Percentiles rank a stretch among this genome's conserved stretches.
Conservation (phyloP, 2,113 vertebrate genomes). For the Charadrius vociferus region DNA sequence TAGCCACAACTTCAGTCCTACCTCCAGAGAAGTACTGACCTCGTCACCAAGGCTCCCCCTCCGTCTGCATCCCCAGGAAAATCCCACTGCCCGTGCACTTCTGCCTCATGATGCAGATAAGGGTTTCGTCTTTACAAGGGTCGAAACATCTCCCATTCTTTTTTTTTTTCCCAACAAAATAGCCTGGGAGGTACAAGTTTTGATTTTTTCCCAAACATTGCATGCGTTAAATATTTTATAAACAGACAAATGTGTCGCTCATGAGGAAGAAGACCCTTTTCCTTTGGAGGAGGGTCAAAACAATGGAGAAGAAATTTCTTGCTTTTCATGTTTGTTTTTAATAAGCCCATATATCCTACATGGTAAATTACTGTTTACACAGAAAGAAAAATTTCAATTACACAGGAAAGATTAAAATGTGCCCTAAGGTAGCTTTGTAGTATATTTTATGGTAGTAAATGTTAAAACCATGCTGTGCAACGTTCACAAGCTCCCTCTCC, state of each 20-base stretch:
- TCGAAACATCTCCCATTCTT: not conserved
- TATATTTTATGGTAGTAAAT: constrained; percentile 3
- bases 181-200: not conserved
- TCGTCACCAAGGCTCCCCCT: not conserved
- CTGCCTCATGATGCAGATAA: not conserved
- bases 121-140: not conserved
- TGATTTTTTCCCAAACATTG: not conserved
- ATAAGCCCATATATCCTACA: not conserved
- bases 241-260: not conserved
- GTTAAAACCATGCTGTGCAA: not conserved
- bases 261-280: not conserved
- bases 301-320: constrained; percentile 8
- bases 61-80: not conserved
- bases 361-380: constrained; percentile 55
- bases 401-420: constrained; percentile 46
- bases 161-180: not conserved
- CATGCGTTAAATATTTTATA: not conserved
- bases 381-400: constrained; percentile 21
- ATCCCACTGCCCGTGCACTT: not conserved
- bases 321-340: constrained; percentile 14
- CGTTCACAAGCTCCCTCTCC: not conserved
- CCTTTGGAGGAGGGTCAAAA: not conserved
- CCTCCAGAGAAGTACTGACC: not conserved
- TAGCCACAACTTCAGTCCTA: not conserved
- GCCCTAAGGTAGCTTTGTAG: constrained; percentile 9